phyloP scores from a whole-genome alignment of 2,797 vertebrate species.

The Muscicapa comitata region DNA sequence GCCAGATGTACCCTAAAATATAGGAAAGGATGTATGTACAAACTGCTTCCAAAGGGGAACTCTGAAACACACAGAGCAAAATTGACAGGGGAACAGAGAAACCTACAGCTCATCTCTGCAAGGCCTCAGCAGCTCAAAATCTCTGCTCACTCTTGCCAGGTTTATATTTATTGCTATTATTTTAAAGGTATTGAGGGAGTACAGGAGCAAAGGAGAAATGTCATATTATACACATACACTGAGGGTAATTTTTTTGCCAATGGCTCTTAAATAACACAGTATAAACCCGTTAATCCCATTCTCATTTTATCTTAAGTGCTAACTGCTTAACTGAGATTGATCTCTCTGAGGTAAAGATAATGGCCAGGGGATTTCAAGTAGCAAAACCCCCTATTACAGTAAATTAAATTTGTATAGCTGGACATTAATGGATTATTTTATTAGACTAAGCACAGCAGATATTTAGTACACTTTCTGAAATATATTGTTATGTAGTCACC shows the following conservation, averaged over 20 bases:
- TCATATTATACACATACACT: not conserved
- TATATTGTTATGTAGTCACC: not conserved
- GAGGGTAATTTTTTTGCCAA: not conserved
- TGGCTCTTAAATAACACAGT: not conserved
- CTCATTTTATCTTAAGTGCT: not conserved
- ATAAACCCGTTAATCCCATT: not conserved
- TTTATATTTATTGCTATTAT: not conserved
- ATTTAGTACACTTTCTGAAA: not conserved
- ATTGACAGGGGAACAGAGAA: not conserved
- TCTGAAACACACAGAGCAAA: not conserved
- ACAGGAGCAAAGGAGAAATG: not conserved
- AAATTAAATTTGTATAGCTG: not conserved
- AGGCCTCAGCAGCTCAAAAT: not conserved
- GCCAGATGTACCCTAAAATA: not conserved
- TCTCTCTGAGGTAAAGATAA: not conserved
- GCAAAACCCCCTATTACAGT: not conserved
- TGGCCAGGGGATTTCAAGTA: not conserved
- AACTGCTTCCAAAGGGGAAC: not conserved
- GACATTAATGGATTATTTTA: slow-evolving; percentile 22
- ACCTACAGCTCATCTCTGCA: not conserved
- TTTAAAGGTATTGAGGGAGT: not conserved
- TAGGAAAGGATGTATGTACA: not conserved
- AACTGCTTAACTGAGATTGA: not conserved
- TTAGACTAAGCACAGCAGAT: not conserved
- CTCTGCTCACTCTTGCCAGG: not conserved